Base-by-base conservation (phyloP, 2,888 invertebrate genomes). In the Xanthorhoe spadicearia region DNA sequence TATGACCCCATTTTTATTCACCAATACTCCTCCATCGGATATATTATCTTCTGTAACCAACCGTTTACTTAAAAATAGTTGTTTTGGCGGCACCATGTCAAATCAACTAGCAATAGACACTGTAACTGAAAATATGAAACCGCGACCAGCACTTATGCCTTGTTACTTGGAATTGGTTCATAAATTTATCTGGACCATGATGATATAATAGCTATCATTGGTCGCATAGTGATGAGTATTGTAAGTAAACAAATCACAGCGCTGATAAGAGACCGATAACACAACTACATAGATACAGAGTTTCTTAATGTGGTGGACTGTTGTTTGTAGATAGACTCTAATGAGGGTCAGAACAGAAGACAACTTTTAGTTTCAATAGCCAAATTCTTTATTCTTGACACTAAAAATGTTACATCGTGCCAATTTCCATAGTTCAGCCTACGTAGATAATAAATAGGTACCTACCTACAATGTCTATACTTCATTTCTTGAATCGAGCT, bases 11-110 rank as follows among this genome's bases (percentile, higher is more conserved):
- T 94, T 85, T 66, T 91, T 87, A 59, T 93, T 85, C 19, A 95
- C 94, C 43, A 96, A 83, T 69, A 96, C 93, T 28, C 94, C 95
- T 50, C 95, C 96, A 68, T 94, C 91, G 15, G 92, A 78, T 56
- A 95, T 89, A 52, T 86, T 87, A 63, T 88, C 85, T 70, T 94
- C 91, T 56, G 95, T 88, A 58, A 94, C 94, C 43, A 96, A 88
- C 62, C 84, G 85, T 70, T 77, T 85, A 73, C 94, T 93, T 70
- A 93, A 73, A 88, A 93, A 94, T 77, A 94, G 79, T 74, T 89
- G 87, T 66, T 83, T 83, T 63, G 79, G 74, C 66, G 78, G 68
- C 73, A 75, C 76, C 75, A 84, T 83, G 83, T 83, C 76, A 74
- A 73, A 74, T 70, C 55, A 69, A 53, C 53, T 66, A 48, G 56